Percentiles rank a stretch among this genome's conserved stretches.
Conservation (phyloP, 2,888 invertebrate species). For the Lasius platythorax region DNA sequence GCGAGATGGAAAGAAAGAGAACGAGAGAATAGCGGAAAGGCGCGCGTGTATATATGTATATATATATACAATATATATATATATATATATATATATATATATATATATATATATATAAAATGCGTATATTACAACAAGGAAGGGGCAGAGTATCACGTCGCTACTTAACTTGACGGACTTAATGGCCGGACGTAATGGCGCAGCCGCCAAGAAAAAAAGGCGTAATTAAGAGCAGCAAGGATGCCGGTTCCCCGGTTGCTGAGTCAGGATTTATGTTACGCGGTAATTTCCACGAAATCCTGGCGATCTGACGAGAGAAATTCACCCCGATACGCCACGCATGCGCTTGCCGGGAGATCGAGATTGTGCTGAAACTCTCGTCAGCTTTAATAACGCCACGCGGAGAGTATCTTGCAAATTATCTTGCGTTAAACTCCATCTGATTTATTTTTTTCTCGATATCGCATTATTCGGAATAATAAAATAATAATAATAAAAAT, state of each 20-base stretch:
- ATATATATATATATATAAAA: conserved; percentile 53
- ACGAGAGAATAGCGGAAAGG: background rate
- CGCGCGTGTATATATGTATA: background rate
- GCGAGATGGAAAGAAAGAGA: conserved; percentile 14
- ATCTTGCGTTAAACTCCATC: background rate
- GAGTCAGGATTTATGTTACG: conserved; percentile 77
- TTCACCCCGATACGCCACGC: conserved; percentile 41
- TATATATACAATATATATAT: conserved; percentile 45
- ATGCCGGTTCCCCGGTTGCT: conserved; percentile 69
- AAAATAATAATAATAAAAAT: background rate
- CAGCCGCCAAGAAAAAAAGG: conserved; percentile 74
- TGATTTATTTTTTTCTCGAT: background rate
- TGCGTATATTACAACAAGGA: conserved; percentile 70
- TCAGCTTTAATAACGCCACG: conserved; percentile 19
- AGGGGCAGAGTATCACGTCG: conserved; percentile 77
- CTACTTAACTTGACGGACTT: conserved; percentile 82
- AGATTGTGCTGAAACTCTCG: conserved; percentile 23
- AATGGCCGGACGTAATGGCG: conserved; percentile 80
- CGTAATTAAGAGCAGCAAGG: conserved; percentile 80
- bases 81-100: background rate
- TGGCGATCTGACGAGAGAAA: conserved; percentile 60
- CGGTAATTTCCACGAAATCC: conserved; percentile 76
- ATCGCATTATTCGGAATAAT: background rate
- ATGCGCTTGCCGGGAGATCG: conserved; percentile 25
- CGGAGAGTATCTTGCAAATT: conserved; percentile 19